Evolutionary conservation across 2,113 vertebrate genomes (phyloP).

Genomic region (Monopterus albus): DNA sequence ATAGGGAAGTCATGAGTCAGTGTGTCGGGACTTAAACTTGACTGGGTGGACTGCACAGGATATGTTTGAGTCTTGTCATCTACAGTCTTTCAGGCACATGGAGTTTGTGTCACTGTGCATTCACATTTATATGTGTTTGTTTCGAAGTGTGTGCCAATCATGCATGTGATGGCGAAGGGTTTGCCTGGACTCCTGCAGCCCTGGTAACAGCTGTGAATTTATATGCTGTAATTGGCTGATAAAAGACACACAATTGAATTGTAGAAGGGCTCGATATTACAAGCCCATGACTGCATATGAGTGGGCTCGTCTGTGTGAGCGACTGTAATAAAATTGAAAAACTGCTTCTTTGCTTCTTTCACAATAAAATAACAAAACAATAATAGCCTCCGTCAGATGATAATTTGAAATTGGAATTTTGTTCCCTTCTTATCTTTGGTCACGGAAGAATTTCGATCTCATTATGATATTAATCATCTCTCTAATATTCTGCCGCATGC

Average conservation of each 20-base stretch:
- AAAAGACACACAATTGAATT: slow-evolving; percentile 69
- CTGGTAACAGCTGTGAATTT: slow-evolving; percentile 64
- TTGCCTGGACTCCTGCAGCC: slow-evolving; percentile 23
- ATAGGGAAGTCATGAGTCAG: too few species aligned
- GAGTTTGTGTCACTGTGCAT: neutral
- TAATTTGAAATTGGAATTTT: slow-evolving; percentile 19
- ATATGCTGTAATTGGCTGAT: slow-evolving; percentile 59
- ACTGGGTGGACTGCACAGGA: too few species aligned
- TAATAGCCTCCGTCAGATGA: neutral
- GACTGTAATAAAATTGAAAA: slow-evolving; percentile 17
- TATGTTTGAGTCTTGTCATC: too few species aligned
- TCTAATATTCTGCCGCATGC: slow-evolving; percentile 4
- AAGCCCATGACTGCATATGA: slow-evolving; percentile 33
- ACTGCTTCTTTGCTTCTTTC: neutral
- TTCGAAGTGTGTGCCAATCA: slow-evolving; percentile 17
- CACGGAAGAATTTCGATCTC: slow-evolving; percentile 7
- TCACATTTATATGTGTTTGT: neutral
- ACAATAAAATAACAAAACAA: neutral
- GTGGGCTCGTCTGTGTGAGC: slow-evolving; percentile 13
- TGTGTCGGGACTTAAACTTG: too few species aligned
- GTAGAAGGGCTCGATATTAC: slow-evolving; percentile 47
- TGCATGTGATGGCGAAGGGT: slow-evolving; percentile 9
- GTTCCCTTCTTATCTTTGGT: slow-evolving; percentile 5
- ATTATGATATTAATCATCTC: slow-evolving; percentile 38
- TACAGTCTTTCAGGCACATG: neutral